A percentile compares a stretch with the other conserved stretches of the same genome.
These are phyloP conservation scores for Echinometra lucunter DNA, from an alignment of 53 echinoderm and acorn worm species.

Conservation along the genomic window DNA sequence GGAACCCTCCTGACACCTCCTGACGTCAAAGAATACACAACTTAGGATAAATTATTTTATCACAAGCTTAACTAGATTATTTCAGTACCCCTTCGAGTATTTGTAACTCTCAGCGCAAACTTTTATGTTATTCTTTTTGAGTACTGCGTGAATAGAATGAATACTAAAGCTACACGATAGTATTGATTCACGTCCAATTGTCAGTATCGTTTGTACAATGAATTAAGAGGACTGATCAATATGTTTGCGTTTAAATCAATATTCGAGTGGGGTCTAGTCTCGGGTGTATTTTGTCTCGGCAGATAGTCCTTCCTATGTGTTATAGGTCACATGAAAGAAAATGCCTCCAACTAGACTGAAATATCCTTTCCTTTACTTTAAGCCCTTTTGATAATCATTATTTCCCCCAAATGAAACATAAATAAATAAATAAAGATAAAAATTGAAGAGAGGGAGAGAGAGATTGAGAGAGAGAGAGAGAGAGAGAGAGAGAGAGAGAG, in stretches of 20 bases:
- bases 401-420: no score
- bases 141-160: neutral
- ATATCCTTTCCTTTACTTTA: neutral
- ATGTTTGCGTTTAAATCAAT: neutral
- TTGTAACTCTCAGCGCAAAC: neutral
- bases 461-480: neutral
- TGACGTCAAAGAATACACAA: no score
- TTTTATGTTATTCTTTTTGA: slow-evolving; percentile 16
- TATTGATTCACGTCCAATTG: neutral
- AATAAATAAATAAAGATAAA: no score
- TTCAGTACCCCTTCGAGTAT: no score
- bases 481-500: neutral
- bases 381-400: neutral
- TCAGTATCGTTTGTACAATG: neutral
- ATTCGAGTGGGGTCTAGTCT: neutral
- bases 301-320: neutral
- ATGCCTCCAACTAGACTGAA: no score
- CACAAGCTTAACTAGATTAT: no score
- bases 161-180: neutral
- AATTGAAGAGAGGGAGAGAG: neutral
- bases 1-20: no score
- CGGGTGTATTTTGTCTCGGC: neutral
- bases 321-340: neutral
- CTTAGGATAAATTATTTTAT: neutral
- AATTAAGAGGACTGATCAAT: neutral